Conservation (phyloP, 2,888 invertebrate genomes). For the Temnothorax unifasciatus region DNA sequence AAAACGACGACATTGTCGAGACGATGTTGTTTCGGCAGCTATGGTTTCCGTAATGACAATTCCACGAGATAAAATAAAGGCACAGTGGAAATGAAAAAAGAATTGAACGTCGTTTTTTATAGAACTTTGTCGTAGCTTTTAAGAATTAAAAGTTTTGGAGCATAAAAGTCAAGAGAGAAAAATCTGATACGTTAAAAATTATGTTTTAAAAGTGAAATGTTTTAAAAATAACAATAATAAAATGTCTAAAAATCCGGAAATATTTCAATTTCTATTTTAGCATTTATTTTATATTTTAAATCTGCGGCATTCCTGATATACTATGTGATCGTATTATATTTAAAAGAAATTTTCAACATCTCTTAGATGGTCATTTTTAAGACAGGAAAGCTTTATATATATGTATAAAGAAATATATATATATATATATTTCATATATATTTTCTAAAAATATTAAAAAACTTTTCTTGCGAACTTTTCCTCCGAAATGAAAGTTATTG, state of each 20-base stretch:
- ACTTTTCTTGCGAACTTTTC: constrained; percentile 21
- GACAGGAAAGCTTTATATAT: background rate
- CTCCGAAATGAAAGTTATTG: constrained; percentile 13
- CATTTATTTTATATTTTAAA: constrained; percentile 12
- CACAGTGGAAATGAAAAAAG: constrained; percentile 9
- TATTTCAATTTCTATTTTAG: constrained; percentile 11
- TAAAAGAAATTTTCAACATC: constrained; percentile 37
- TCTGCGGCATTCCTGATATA: background rate
- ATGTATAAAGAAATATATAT: background rate
- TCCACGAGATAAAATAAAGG: constrained; percentile 22
- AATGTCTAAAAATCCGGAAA: background rate
- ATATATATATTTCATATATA: constrained; percentile 21
- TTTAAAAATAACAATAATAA: constrained; percentile 3
- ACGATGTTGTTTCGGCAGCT: constrained; percentile 26
- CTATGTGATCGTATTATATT: background rate
- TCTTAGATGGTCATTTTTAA: constrained; percentile 3
- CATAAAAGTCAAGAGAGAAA: background rate
- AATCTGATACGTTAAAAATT: background rate
- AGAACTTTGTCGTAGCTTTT: background rate
- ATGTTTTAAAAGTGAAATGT: background rate
- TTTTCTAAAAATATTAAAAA: constrained; percentile 40
- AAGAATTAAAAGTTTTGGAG: constrained; percentile 16
- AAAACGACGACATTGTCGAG: background rate
- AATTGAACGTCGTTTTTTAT: constrained; percentile 14
- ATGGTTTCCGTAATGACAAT: constrained; percentile 33